Conservation (phyloP, 1,140 invertebrate genomes). For the Maniola jurtina region DNA sequence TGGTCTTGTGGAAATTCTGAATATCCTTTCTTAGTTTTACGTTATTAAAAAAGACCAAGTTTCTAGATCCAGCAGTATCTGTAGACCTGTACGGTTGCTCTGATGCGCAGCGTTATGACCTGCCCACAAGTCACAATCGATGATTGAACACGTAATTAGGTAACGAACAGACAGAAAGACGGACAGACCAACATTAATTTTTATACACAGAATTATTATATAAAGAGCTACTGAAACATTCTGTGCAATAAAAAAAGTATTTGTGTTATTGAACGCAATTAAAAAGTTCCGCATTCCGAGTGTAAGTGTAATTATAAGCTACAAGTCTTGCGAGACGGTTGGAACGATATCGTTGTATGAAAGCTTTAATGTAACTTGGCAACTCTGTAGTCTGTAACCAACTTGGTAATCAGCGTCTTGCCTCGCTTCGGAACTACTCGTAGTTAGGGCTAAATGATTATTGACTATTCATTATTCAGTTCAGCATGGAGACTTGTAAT, state of each 20-base stretch:
- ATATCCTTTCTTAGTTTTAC: too few relatives aligned
- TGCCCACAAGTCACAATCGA: too few relatives aligned
- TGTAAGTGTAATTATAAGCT: neutral
- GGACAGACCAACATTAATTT: too few relatives aligned
- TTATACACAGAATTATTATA: neutral
- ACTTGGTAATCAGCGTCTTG: slow-evolving; percentile 29
- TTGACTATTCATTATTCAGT: slow-evolving; percentile 20
- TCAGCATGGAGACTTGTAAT: neutral
- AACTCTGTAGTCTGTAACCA: slow-evolving; percentile 21
- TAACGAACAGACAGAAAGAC: too few relatives aligned
- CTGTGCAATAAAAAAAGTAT: neutral
- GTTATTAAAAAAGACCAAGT: too few relatives aligned
- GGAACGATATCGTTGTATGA: slow-evolving; percentile 18
- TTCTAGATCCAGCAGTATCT: too few relatives aligned
- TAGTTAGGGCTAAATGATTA: slow-evolving; percentile 27
- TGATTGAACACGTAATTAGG: too few relatives aligned
- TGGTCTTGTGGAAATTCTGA: too few relatives aligned
- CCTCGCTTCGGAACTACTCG: slow-evolving; percentile 16
- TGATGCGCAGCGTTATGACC: too few relatives aligned
- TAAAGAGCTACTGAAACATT: neutral
- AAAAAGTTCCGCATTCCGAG: slow-evolving; percentile 9
- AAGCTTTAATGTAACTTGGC: slow-evolving; percentile 24
- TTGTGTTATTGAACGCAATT: slow-evolving; percentile 5
- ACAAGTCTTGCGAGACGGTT: slow-evolving; percentile 9
- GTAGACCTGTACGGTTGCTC: too few relatives aligned